These are phyloP conservation scores for Sinelater perroti DNA, from an alignment of 2,888 invertebrate species.

Conservation along the genomic window DNA sequence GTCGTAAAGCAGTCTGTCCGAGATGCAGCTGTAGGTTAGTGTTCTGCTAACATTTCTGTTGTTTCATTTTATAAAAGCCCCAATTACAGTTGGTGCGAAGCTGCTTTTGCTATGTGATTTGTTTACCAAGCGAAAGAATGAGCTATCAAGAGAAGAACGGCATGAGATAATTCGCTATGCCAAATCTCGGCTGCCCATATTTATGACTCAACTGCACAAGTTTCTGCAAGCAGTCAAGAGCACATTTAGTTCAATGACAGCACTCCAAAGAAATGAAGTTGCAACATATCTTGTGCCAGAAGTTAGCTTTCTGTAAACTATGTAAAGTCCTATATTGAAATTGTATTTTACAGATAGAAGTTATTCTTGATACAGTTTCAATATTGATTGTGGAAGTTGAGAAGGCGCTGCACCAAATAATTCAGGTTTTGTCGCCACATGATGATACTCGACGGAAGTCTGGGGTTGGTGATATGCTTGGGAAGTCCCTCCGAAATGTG, in stretches of 20 bases:
- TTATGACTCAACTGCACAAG: slow-evolving; percentile 69
- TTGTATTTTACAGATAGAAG: slow-evolving; percentile 66
- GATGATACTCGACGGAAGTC: slow-evolving; percentile 47
- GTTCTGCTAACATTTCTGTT: background rate
- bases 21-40: slow-evolving; percentile 68
- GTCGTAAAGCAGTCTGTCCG: slow-evolving; percentile 70
- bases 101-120: slow-evolving; percentile 71
- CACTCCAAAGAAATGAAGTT: slow-evolving; percentile 68
- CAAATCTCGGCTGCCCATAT: slow-evolving; percentile 71
- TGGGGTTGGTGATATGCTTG: slow-evolving; percentile 50
- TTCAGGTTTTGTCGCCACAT: slow-evolving; percentile 58
- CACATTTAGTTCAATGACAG: slow-evolving; percentile 67
- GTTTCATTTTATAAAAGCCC: background rate
- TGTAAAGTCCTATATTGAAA: background rate
- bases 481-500: slow-evolving; percentile 55
- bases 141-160: slow-evolving; percentile 69
- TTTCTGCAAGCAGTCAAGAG: slow-evolving; percentile 68
- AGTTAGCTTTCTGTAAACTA: too few relatives aligned
- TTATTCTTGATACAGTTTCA: slow-evolving; percentile 67
- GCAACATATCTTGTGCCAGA: slow-evolving; percentile 62
- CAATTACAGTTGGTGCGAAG: slow-evolving; percentile 62
- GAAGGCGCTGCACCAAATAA: slow-evolving; percentile 69
- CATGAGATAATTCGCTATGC: slow-evolving; percentile 74
- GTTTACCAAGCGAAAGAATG: slow-evolving; percentile 70
- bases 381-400: slow-evolving; percentile 68